Base-by-base conservation (phyloP, 2,797 vertebrate species). In the Coracias cyanogaster region DNA sequence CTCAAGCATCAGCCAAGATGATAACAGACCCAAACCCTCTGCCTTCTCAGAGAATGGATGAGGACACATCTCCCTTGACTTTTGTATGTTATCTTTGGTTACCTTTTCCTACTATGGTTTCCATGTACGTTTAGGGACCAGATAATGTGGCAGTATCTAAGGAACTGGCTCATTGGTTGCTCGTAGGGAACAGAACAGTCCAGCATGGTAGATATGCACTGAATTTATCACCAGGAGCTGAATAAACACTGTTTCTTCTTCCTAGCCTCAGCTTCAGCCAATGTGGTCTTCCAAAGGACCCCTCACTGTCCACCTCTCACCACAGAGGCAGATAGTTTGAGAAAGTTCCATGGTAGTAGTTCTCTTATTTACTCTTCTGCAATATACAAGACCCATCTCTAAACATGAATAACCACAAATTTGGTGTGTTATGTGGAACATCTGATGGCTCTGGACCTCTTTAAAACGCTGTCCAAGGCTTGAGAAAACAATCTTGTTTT, bases 391-490 rank as follows among this genome's bases (percentile, higher is more conserved):
- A 45, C 2, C 10, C 11, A 22, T 18, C 21, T 39, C 24, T 64
- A 46, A 73, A 74, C 5, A 33, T 11, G 20, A 58, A 46, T 25
- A 84, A 58, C 13, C 19, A 31, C 11, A 9, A n/a, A 22, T 6
- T 6, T 0, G 1, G 5, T 33, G 14, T 10, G 4, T 31, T 45
- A 7, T 6, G 18, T 20, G 64, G 37, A 52, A 35, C 65, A 39
- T 7, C 4, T 1, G 8, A 33, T 66, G 41, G 24, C 3, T 79
- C 29, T 67, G 22, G 16, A 10, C 9, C 7, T 4, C 0, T 57
- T 24, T 77, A 26, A 94, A 87, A 74, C 9, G 26, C 24, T 12
- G 5, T 33, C 37, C 57, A 45, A 64, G 45, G 45, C 45, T 46
- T 46, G 45, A 46, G 45, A 84, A 82, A 74, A 5, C 8, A 71